Percentiles rank a stretch among this genome's conserved stretches.
phyloP scores from a whole-genome alignment of 2,113 vertebrate species.

The Thamnophis sirtalis region DNA sequence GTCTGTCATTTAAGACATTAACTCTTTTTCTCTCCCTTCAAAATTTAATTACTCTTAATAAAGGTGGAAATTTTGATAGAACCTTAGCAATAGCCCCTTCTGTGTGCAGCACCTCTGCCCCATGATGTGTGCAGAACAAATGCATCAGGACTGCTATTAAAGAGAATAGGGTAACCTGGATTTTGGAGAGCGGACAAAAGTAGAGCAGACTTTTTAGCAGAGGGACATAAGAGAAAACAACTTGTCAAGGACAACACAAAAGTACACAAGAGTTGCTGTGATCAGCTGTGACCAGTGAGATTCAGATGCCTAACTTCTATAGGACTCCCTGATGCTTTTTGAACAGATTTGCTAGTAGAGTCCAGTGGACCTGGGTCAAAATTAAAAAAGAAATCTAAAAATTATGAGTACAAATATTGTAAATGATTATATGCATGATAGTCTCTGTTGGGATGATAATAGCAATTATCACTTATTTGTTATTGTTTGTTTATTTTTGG shows the following conservation, averaged over 20 bases:
- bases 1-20: background rate
- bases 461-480: background rate
- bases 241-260: background rate
- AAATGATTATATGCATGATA: background rate
- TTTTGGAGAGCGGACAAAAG: background rate
- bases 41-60: background rate
- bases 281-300: background rate
- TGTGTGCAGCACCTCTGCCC: too few relatives aligned
- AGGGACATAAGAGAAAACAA: background rate
- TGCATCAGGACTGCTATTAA: background rate
- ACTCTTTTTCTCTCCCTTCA: background rate
- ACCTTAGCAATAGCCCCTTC: background rate
- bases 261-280: rapidly evolving
- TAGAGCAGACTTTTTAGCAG: background rate
- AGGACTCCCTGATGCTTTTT: background rate
- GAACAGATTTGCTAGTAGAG: background rate
- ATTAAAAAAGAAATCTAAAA: background rate
- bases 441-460: background rate
- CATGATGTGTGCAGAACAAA: background rate
- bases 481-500: background rate
- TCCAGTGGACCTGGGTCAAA: background rate
- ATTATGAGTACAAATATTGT: background rate
- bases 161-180: background rate
- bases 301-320: slow-evolving; percentile 19
- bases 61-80: background rate